Evolutionary conservation across 2,113 vertebrate species (phyloP).

Genomic region (Phoenicopterus ruber): DNA sequence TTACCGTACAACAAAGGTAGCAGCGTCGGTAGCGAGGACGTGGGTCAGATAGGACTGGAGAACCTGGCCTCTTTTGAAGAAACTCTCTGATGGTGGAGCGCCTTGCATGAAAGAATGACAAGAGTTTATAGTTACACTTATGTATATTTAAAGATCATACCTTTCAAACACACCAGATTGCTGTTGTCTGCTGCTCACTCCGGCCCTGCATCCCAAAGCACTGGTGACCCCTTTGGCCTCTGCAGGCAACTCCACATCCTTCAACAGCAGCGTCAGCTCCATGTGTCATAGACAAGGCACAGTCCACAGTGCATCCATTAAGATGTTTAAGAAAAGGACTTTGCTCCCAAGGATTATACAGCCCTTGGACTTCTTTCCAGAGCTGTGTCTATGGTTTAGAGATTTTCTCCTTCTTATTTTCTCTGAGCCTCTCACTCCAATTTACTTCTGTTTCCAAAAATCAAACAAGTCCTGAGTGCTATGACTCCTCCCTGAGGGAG

Average conservation of each 20-base stretch:
- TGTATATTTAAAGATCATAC: neutral
- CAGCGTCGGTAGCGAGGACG: rapidly evolving
- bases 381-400: neutral
- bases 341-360: neutral
- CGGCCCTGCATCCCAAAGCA: neutral
- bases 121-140: neutral
- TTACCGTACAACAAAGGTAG: neutral
- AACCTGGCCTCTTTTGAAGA: neutral
- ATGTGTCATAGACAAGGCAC: neutral
- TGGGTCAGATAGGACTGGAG: neutral
- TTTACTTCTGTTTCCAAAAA: neutral
- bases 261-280: neutral
- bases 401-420: neutral
- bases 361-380: neutral
- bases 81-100: neutral
- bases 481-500: constrained; percentile 18
- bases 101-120: neutral
- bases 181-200: neutral
- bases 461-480: neutral
- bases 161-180: neutral
- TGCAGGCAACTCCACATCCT: neutral
- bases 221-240: neutral
- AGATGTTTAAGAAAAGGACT: neutral
- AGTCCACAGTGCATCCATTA: neutral
- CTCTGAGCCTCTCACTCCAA: neutral